phyloP scores from a whole-genome alignment of 2,113 vertebrate genomes.

The Podocnemis expansa region DNA sequence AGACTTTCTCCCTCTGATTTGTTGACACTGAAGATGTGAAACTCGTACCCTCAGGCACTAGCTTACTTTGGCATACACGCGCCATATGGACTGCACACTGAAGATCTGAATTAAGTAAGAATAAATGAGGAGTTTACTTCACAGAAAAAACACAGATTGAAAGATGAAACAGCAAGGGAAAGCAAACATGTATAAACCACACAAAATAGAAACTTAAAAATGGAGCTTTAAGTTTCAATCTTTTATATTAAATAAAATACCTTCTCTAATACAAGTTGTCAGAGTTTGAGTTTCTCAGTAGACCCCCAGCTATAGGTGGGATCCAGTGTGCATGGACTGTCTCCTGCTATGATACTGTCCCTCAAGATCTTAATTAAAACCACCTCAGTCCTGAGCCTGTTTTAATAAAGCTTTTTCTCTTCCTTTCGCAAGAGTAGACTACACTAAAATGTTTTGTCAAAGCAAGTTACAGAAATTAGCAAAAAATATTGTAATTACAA shows the following conservation, averaged over 20 bases:
- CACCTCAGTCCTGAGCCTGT: background rate
- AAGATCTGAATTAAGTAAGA: no score
- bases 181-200: background rate
- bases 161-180: background rate
- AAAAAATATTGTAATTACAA: no score
- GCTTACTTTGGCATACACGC: background rate
- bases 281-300: background rate
- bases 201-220: background rate
- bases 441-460: no score
- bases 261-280: background rate
- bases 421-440: background rate
- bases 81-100: background rate
- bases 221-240: background rate
- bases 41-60: background rate
- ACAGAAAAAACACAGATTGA: background rate
- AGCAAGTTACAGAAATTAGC: no score
- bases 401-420: background rate
- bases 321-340: background rate
- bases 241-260: background rate
- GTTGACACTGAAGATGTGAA: background rate
- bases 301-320: background rate
- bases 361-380: background rate
- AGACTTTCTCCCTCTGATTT: background rate
- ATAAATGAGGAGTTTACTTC: no score
- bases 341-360: background rate